These are phyloP conservation scores for Pollenia labialis DNA, from an alignment of 2,888 invertebrate genomes.

Conservation along the genomic window DNA sequence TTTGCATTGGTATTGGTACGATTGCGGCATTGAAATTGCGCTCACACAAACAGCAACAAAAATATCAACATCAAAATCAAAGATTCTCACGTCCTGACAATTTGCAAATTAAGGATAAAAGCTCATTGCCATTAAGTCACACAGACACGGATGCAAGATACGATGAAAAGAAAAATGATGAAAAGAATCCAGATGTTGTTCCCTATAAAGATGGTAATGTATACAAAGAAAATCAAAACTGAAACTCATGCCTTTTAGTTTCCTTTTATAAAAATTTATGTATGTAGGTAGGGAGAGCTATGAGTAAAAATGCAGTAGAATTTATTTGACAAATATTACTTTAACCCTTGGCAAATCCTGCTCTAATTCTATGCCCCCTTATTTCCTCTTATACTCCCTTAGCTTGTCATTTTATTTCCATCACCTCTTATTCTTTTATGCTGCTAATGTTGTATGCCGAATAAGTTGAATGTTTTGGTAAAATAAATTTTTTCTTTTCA, in stretches of 20 bases:
- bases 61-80: slow-evolving; percentile 83
- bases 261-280: background rate
- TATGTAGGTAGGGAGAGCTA: background rate
- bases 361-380: slow-evolving; percentile 36
- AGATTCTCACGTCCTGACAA: slow-evolving; percentile 87
- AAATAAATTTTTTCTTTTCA: slow-evolving; percentile 24
- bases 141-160: slow-evolving; percentile 88
- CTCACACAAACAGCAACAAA: slow-evolving; percentile 83
- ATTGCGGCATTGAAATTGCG: slow-evolving; percentile 83
- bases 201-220: slow-evolving; percentile 92
- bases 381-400: background rate
- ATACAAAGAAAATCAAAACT: background rate
- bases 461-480: slow-evolving; percentile 38
- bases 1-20: slow-evolving; percentile 84
- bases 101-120: slow-evolving; percentile 88
- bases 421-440: slow-evolving; percentile 33
- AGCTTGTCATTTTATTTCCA: background rate
- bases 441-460: background rate
- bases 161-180: slow-evolving; percentile 85
- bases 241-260: background rate
- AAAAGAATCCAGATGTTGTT: slow-evolving; percentile 95
- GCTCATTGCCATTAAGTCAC: slow-evolving; percentile 87
- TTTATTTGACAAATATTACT: slow-evolving; percentile 68
- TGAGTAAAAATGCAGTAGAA: slow-evolving; percentile 23
- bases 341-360: slow-evolving; percentile 61